Evolutionary conservation across 37 sponge, comb jelly and placozoan genomes (phyloP).

Genomic region (Beroe forskalii): DNA sequence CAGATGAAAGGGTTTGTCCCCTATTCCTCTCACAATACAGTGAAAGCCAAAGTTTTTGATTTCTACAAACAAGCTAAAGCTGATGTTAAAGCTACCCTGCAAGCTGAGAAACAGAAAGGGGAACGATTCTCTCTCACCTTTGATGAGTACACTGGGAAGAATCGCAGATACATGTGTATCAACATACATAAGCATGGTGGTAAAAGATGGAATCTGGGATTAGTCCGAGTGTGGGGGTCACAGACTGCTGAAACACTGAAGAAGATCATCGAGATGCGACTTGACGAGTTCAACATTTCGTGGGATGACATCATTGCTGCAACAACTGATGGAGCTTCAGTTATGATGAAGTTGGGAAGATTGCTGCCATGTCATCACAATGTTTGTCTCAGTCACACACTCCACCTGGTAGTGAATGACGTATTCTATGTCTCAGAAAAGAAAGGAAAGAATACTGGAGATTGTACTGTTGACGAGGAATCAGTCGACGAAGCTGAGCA

Average conservation of each 20-base stretch:
- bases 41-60: too few species aligned
- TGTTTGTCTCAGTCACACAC: background rate
- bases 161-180: too few species aligned
- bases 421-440: background rate
- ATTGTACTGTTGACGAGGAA: too few species aligned
- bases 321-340: background rate
- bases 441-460: background rate
- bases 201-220: background rate
- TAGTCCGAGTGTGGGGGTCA: background rate
- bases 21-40: too few species aligned
- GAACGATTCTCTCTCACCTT: too few species aligned
- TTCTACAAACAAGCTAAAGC: too few species aligned
- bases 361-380: background rate
- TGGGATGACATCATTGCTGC: background rate
- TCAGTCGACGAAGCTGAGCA: too few species aligned
- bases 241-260: background rate
- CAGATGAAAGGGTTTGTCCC: too few species aligned
- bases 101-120: too few species aligned
- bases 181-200: background rate
- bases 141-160: too few species aligned
- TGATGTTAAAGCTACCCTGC: too few species aligned
- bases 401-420: background rate
- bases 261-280: background rate
- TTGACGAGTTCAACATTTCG: background rate
- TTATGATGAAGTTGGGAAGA: background rate